phyloP scores from a whole-genome alignment of 1,140 invertebrate genomes.

The Meloidogyne exigua region DNA sequence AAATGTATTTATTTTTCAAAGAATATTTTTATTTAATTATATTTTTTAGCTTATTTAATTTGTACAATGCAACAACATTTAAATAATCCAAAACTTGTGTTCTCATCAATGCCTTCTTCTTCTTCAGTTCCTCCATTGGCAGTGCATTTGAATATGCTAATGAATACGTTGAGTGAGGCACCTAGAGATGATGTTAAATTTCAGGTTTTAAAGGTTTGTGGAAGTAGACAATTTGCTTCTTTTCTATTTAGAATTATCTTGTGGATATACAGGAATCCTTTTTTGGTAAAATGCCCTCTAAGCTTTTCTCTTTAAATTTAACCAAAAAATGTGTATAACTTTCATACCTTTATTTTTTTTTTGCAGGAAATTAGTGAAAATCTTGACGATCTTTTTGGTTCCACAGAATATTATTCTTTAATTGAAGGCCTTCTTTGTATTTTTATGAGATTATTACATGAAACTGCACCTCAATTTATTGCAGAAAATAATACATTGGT shows the following conservation, averaged over 20 bases:
- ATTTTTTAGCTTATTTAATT: not conserved
- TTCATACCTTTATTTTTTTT: not conserved
- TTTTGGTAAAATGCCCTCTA: no score
- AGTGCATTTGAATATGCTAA: constrained; percentile 26
- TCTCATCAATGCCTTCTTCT: constrained; percentile 5
- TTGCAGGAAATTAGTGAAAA: constrained; percentile 40
- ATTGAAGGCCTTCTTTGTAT: constrained; percentile 32
- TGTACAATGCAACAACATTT: not conserved
- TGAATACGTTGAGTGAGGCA: constrained; percentile 32
- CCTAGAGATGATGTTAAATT: constrained; percentile 38
- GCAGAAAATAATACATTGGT: constrained; percentile 48
- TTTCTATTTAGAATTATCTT: no score
- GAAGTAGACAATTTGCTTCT: no score
- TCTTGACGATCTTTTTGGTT: constrained; percentile 28
- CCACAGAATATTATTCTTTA: constrained; percentile 24
- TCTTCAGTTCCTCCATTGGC: constrained; percentile 10
- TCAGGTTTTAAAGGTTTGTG: constrained; percentile 26
- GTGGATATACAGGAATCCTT: no score
- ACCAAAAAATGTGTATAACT: no score
- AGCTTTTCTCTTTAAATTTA: no score
- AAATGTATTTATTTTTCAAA: not conserved
- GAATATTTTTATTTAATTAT: not conserved
- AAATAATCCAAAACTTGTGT: constrained; percentile 1
- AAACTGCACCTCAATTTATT: constrained; percentile 49
- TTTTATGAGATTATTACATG: constrained; percentile 36